phyloP scores from a whole-genome alignment of 2,113 vertebrate species.

The Bambusicola thoracicus region DNA sequence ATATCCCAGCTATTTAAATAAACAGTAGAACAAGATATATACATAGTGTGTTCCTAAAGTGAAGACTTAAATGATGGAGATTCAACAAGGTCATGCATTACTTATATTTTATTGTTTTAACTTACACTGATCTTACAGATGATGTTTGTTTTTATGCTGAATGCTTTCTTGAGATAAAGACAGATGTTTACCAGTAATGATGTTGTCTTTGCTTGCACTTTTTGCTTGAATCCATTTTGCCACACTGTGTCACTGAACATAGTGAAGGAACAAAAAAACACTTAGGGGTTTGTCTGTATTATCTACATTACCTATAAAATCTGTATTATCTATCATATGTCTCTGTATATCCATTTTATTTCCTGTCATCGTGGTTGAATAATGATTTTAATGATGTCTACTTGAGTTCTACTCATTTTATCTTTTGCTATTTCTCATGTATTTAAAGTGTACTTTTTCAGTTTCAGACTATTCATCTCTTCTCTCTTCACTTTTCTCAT shows the following conservation, averaged over 20 bases:
- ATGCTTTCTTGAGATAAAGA: background rate
- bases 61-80: background rate
- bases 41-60: rapidly evolving
- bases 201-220: background rate
- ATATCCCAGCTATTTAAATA: background rate
- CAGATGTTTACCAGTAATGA: background rate
- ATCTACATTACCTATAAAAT: background rate
- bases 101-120: background rate
- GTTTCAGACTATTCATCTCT: background rate
- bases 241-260: background rate
- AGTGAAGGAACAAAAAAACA: background rate
- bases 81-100: background rate
- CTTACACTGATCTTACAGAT: background rate
- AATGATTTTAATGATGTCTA: background rate
- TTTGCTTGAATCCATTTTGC: background rate
- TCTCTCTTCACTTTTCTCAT: background rate
- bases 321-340: background rate
- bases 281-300: background rate
- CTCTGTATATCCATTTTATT: background rate
- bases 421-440: background rate
- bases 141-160: background rate
- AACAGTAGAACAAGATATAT: background rate
- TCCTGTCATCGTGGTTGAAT: background rate
- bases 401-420: background rate
- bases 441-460: background rate